These are phyloP conservation scores for Cryptophagus acutangulus DNA, from an alignment of 2,888 invertebrate species.

Conservation along the genomic window DNA sequence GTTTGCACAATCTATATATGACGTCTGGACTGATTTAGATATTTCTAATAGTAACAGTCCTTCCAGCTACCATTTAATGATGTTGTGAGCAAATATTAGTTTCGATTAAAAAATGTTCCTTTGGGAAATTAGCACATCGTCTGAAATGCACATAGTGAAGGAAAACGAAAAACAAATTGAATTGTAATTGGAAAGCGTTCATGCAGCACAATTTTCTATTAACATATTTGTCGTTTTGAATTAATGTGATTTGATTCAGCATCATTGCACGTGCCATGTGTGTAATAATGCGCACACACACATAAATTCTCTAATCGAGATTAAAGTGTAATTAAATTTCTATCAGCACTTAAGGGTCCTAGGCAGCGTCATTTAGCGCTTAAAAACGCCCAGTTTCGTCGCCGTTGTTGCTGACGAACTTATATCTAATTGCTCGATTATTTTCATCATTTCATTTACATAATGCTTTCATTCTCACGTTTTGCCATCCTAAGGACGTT, in stretches of 20 bases:
- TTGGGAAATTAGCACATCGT: too few relatives aligned
- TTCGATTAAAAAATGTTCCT: too few relatives aligned
- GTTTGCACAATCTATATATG: too few relatives aligned
- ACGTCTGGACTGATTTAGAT: too few relatives aligned
- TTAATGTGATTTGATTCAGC: conserved; percentile 23
- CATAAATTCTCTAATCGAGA: conserved; percentile 5
- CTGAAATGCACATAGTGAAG: too few relatives aligned
- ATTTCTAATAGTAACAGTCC: too few relatives aligned
- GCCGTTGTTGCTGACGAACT: neutral
- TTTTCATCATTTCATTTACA: conserved; percentile 30
- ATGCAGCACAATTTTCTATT: neutral
- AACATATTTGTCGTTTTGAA: conserved; percentile 5
- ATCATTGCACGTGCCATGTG: conserved; percentile 24
- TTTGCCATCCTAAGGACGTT: conserved; percentile 2
- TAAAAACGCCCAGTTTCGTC: neutral
- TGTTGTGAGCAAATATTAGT: too few relatives aligned
- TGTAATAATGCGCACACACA: conserved; percentile 23
- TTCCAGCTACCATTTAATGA: too few relatives aligned
- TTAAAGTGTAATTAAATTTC: conserved; percentile 5
- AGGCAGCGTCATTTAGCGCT: neutral
- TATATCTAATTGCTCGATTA: conserved; percentile 27
- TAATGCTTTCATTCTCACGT: conserved; percentile 25
- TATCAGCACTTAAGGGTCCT: neutral
- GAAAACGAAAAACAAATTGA: too few relatives aligned
- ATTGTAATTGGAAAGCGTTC: neutral